phyloP scores from a whole-genome alignment of 1,140 invertebrate genomes.

The Teleopsis dalmanni region DNA sequence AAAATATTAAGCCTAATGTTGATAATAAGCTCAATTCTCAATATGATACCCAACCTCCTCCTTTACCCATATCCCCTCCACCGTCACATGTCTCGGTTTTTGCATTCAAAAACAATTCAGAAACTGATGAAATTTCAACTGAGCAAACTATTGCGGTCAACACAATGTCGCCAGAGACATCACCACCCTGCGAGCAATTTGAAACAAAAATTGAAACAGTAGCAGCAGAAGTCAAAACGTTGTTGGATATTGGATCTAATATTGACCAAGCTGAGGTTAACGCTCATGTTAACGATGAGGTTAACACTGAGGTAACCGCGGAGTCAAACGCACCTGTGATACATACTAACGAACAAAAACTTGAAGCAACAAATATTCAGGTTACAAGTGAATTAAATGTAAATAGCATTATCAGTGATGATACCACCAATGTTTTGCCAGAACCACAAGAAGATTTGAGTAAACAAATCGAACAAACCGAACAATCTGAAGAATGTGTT shows the following conservation, averaged over 20 bases:
- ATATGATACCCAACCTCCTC: slow-evolving; percentile 11
- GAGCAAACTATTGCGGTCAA: background rate
- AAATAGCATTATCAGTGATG: too few relatives aligned
- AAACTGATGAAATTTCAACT: slow-evolving; percentile 7
- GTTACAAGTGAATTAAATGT: too few relatives aligned
- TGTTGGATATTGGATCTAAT: background rate
- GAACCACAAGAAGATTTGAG: too few relatives aligned
- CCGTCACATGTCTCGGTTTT: slow-evolving; percentile 38
- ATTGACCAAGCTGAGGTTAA: background rate
- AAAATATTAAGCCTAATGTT: background rate
- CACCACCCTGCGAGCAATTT: background rate
- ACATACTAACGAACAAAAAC: too few relatives aligned
- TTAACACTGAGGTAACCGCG: background rate
- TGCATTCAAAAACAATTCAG: slow-evolving; percentile 23
- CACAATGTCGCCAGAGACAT: background rate
- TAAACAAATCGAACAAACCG: too few relatives aligned
- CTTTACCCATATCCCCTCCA: slow-evolving; percentile 14
- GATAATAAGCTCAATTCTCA: background rate
- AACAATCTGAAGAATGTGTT: too few relatives aligned
- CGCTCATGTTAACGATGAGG: background rate
- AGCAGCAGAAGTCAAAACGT: background rate
- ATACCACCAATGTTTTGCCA: too few relatives aligned
- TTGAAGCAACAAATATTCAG: too few relatives aligned
- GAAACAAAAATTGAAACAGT: background rate
- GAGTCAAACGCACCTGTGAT: background rate